Base-by-base conservation (phyloP, 2,797 vertebrate genomes). In the Pangasius krempfi region DNA sequence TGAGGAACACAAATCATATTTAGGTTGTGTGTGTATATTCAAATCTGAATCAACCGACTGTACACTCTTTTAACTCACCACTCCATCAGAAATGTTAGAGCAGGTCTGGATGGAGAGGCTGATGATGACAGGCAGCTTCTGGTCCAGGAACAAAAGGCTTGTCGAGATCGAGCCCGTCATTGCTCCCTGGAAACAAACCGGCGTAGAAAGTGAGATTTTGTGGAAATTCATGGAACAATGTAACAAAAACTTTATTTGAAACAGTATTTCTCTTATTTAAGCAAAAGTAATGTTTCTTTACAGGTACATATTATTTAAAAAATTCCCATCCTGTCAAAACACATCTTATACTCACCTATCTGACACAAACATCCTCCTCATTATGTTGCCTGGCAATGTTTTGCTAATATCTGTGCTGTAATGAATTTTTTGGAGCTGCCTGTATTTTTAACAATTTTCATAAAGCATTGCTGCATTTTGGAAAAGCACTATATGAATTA, bases 171-270 rank as follows among this genome's bases (percentile, higher is more conserved):
- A 85, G 96, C 96, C 56, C 97, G 95, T 85, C 97, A 95, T 92
- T 95, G 96, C 88, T 96, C 92, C 3, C 80, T 92, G 91, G 98
- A 99, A 93, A 99, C 98, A 92, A 98, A 97, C 90, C 95, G 94
- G 88, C 96, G 98, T 82, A 95, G 96, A 90, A 98, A 95, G 98
- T 98, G 93, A 96, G 97, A 92, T 80, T 82, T 87, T 73, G n/a
- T 50, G 27, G 3, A 52, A 20, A 25, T 47, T 76, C 22, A 50
- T 16, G 25, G 44, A 76, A 12, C 5, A 18, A 20, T 30, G 27
- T 16, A 52, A 78, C 1, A 27, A 52, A 30, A 52, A 50, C 12
- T 16, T 47, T 50, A 50, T n/a, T 50, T 16, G 7, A 76, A n/a
- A 50, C 5, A 52, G 44, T n/a, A 12, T 47, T 13, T 75, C 44